These are phyloP conservation scores for Crambe crambe DNA, from an alignment of 37 sponge, comb jelly and placozoan genomes.

Conservation along the genomic window DNA sequence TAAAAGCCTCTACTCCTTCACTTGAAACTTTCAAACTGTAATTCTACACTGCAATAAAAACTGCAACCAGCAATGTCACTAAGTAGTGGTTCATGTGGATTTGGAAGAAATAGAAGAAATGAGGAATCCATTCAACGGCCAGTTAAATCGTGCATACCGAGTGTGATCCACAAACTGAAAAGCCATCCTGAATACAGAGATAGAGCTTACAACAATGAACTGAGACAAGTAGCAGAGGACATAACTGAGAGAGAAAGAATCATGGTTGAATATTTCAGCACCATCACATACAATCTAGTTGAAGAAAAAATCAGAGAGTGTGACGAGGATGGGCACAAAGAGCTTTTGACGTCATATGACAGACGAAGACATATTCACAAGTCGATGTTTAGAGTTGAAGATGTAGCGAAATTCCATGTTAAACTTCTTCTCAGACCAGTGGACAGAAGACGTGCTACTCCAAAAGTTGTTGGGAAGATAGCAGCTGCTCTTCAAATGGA, in stretches of 20 bases:
- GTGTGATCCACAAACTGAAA: neutral
- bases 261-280: neutral
- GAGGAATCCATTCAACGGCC: no score
- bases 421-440: neutral
- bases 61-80: no score
- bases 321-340: neutral
- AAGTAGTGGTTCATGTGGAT: no score
- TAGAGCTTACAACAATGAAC: neutral
- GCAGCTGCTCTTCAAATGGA: constrained; percentile 4
- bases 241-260: neutral
- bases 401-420: neutral
- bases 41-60: no score
- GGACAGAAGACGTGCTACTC: neutral
- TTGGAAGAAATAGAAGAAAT: no score
- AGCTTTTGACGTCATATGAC: neutral
- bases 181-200: neutral
- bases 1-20: no score
- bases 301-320: neutral
- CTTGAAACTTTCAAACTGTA: no score
- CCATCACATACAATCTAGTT: neutral
- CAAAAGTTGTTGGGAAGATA: neutral
- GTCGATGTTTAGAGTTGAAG: neutral
- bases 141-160: neutral
- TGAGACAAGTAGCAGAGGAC: constrained; percentile 1
- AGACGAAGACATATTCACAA: neutral